Evolutionary conservation across 2,113 vertebrate species (phyloP).

Genomic region (Bungarus multicinctus): DNA sequence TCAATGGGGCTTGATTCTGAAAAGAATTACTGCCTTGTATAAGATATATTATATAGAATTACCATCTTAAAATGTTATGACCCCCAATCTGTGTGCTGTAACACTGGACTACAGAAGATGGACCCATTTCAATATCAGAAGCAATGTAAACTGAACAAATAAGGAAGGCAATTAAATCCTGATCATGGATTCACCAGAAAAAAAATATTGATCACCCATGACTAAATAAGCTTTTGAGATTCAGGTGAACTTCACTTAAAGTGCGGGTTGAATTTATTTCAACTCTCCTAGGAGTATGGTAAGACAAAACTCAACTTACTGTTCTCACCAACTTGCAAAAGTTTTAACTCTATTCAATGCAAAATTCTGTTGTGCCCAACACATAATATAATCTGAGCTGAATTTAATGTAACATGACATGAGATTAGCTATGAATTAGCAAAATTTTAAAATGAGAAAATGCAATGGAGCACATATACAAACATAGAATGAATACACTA

Average conservation of each 20-base stretch:
- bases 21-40: not conserved
- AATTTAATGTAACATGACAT: not conserved
- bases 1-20: not conserved
- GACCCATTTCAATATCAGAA: not conserved
- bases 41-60: not conserved
- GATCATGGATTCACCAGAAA: not conserved
- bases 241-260: not conserved
- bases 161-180: not conserved
- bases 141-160: not conserved
- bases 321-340: not conserved
- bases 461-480: not conserved
- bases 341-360: not conserved
- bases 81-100: not conserved
- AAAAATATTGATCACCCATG: not conserved
- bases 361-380: not conserved
- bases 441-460: not conserved
- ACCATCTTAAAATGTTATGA: not conserved
- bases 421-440: not conserved
- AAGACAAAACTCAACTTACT: not conserved
- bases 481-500: not conserved
- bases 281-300: not conserved
- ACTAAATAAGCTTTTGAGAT: not conserved
- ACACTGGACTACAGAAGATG: not conserved
- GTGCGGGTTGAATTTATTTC: not conserved
- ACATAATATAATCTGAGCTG: not conserved